These are phyloP conservation scores for Busseola fusca DNA, from an alignment of 2,888 invertebrate genomes.

Conservation along the genomic window DNA sequence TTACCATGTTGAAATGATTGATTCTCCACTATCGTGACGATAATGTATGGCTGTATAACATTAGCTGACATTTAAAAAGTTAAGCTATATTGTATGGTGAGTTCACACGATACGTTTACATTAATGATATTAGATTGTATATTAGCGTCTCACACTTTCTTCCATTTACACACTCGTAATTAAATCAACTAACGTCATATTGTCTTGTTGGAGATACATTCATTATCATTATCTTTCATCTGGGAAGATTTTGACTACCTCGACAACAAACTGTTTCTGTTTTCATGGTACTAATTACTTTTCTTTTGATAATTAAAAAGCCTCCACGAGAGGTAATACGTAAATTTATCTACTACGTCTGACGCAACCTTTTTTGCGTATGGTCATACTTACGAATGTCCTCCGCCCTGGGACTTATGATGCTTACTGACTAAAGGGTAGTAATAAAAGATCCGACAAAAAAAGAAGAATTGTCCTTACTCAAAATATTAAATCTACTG, in stretches of 20 bases:
- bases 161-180: constrained; percentile 62
- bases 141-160: constrained; percentile 71
- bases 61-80: constrained; percentile 42
- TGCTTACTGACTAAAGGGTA: no score
- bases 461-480: no score
- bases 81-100: constrained; percentile 30
- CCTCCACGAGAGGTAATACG: not conserved
- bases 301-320: not conserved
- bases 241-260: constrained; percentile 25
- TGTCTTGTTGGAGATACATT: constrained; percentile 49
- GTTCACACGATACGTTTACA: constrained; percentile 59
- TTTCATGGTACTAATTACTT: not conserved
- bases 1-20: constrained; percentile 14
- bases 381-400: no score
- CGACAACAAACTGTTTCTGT: not conserved
- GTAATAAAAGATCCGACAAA: no score
- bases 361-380: no score
- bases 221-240: constrained; percentile 45
- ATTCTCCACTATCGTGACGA: constrained; percentile 22
- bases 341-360: no score
- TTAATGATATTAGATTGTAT: constrained; percentile 59
- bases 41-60: constrained; percentile 27
- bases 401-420: no score
- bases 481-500: no score
- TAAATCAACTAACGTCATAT: constrained; percentile 54